Percentiles rank a stretch among this genome's conserved stretches.
These are phyloP conservation scores for Charina bottae DNA, from an alignment of 2,113 vertebrate species.

Conservation along the genomic window DNA sequence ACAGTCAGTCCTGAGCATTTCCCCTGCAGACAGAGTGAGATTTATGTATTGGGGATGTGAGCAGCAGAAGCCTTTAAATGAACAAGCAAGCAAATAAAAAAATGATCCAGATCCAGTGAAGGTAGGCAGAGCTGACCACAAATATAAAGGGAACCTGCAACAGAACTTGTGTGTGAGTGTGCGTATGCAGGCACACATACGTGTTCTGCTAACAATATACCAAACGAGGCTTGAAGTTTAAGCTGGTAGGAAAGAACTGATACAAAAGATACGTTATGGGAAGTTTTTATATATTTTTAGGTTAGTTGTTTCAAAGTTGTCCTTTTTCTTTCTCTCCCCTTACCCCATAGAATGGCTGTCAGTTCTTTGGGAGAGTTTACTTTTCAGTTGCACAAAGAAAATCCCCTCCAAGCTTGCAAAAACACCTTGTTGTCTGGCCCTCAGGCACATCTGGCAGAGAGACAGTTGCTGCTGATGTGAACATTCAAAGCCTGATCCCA, in stretches of 20 bases:
- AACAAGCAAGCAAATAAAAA: neutral
- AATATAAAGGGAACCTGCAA: neutral
- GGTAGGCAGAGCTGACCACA: too few species aligned
- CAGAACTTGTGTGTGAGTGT: neutral
- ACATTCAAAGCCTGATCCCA: slow-evolving; percentile 50
- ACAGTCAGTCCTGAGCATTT: neutral
- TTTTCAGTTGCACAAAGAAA: slow-evolving; percentile 61
- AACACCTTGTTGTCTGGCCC: slow-evolving; percentile 61
- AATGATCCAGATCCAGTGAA: neutral
- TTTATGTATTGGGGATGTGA: neutral
- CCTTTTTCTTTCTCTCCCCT: neutral
- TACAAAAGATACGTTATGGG: slow-evolving; percentile 14
- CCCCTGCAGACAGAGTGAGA: neutral
- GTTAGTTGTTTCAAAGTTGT: slow-evolving; percentile 38
- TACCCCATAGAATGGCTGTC: slow-evolving; percentile 46
- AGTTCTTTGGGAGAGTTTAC: slow-evolving; percentile 41
- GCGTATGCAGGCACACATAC: neutral
- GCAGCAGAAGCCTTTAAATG: neutral
- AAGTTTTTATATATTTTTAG: slow-evolving; percentile 54
- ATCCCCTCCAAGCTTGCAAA: slow-evolving; percentile 47
- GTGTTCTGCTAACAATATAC: neutral
- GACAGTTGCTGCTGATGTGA: slow-evolving; percentile 45
- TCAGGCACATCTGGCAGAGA: slow-evolving; percentile 56
- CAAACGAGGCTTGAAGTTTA: slow-evolving; percentile 43
- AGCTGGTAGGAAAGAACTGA: slow-evolving; percentile 37